These are phyloP conservation scores for Hucho hucho DNA, from an alignment of 2,113 vertebrate genomes.

Conservation along the genomic window DNA sequence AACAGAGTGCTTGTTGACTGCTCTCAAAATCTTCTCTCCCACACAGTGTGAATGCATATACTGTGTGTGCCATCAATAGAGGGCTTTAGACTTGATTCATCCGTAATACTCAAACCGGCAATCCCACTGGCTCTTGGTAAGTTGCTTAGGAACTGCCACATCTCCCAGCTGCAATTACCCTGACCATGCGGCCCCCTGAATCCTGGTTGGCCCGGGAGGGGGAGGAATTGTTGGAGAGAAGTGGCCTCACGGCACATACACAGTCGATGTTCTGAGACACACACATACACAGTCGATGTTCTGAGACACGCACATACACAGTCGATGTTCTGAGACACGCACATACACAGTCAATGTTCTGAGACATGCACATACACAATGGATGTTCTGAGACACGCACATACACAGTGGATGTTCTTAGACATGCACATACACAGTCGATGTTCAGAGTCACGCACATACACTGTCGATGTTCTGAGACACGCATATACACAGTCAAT, in stretches of 20 bases:
- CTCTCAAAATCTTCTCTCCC: background rate
- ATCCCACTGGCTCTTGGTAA: conserved; percentile 46
- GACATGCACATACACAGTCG: no score
- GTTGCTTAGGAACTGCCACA: conserved; percentile 39
- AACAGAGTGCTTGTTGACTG: background rate
- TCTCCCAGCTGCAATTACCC: conserved; percentile 18
- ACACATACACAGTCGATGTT: background rate
- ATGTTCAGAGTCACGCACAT: background rate
- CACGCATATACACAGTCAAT: no score
- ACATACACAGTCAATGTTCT: background rate
- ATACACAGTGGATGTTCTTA: no score
- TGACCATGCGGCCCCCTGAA: conserved; percentile 11
- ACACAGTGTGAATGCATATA: background rate
- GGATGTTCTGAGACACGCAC: background rate
- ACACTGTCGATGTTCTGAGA: background rate
- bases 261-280: no score
- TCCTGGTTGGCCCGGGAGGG: background rate
- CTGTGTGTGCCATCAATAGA: conserved; percentile 22
- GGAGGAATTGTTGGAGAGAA: background rate
- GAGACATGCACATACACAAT: background rate
- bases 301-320: background rate
- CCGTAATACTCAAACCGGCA: conserved; percentile 32
- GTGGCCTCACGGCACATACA: background rate
- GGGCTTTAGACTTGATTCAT: conserved; percentile 47
- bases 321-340: background rate